Evolutionary conservation across 2,113 vertebrate species (phyloP).

Genomic region (Dipodomys merriami): DNA sequence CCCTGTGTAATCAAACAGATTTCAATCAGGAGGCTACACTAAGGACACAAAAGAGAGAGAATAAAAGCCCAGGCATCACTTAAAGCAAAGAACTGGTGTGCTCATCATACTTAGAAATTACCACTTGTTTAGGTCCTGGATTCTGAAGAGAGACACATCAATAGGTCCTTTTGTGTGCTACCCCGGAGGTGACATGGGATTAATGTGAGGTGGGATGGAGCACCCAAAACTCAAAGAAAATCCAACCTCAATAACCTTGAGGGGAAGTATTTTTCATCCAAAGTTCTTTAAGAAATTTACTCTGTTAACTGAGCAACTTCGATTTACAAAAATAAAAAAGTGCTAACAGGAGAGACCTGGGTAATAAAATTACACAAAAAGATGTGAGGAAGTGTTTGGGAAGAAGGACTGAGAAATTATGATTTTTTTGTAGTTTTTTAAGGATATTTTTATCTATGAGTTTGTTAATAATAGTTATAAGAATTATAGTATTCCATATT

Average conservation of each 20-base stretch:
- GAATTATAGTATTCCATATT: no score
- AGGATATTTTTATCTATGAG: not conserved
- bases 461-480: not conserved
- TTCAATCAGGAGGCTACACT: not conserved
- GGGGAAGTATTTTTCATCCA: not conserved
- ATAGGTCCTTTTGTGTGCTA: not conserved
- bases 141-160: not conserved
- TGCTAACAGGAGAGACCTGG: no score
- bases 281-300: not conserved
- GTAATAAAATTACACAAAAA: not conserved
- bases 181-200: not conserved
- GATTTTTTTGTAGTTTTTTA: not conserved
- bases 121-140: not conserved
- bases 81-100: not conserved
- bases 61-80: not conserved
- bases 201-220: not conserved
- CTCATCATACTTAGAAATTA: not conserved
- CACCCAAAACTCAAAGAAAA: not conserved
- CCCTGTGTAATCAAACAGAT: not conserved
- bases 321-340: not conserved
- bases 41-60: not conserved
- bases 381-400: not conserved
- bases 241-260: not conserved
- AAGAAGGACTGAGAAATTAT: not conserved
- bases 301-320: not conserved